Evolutionary conservation across 2,888 invertebrate species (phyloP), one percentile per base, ranked within the genome.

Genomic region (Linnaemya tessellans): DNA sequence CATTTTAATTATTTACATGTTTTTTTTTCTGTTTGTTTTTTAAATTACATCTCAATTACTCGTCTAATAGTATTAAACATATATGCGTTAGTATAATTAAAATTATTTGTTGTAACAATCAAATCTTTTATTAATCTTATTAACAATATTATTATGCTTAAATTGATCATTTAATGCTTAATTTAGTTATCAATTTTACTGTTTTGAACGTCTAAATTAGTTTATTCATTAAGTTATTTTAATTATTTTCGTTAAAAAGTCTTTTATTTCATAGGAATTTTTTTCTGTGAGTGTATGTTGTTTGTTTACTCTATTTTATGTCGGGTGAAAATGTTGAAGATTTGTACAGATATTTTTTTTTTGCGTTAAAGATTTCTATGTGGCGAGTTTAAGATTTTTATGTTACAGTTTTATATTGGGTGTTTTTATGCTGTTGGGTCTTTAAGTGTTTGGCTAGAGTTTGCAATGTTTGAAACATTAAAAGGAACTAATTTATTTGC

Each of bases 211-310:
- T 67, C 46, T 51, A 64, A 15, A 41, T 41, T 75, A 65, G 35
- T 54, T 78, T 88, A 87, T 54, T 88, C 87, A 86, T 87, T 89
- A 88, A 87, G 88, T 88, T 89, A 43, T 77, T 30, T 89, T 89
- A 51, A 49, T 77, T 81, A 58, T 78, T 74, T 64, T 79, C 46
- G 46, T 35, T 84, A 70, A 82, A 91, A 91, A 91, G 91, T 91
- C 91, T 91, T 91, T 91, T 88, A 92, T 91, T 91, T 91, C 91
- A 90, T 91, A 91, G 91, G 91, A 91, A 91, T 91, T 92, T 88
- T 87, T 77, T 84, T 65, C 25, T 80, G 84, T 80, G 84, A 78
- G 84, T 86, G 80, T 79, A 71, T 83, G 65, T 54, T 77, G 41
- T 62, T 70, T 25, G 3, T 51, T 10, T 20, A 46, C 4, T 51